Base-by-base conservation (phyloP, 2,888 invertebrate species). In the Pollenia labialis region DNA sequence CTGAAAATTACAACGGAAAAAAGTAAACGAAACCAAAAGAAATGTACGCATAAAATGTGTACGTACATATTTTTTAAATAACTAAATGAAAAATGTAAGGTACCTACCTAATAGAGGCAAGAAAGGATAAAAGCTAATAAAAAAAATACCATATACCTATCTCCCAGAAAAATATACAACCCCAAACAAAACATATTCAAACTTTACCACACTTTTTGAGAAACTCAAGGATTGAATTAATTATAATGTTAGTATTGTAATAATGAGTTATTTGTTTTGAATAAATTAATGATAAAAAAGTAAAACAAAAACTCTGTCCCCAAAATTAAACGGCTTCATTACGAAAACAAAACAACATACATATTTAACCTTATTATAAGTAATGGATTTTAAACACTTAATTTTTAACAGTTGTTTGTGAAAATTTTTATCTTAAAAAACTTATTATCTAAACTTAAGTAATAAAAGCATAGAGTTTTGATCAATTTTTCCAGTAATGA, bases 271-370 rank as follows among this genome's bases (percentile, higher is more conserved):
- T 44, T 82, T 75, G 58, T 79, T 40, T 69, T 87, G 69, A 66
- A 68, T 68, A 68, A 54, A 56, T 52, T 56, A 75, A 50, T 66
- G 12, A 42, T 44, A 76, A 56, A 52, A 62, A 10, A 44, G 14
- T 11, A 66, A 32, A 60, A 54, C 12, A 69, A 18, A 60, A 68
- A 68, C 46, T 85, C 80, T 82, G 79, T 85, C 79, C 58, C 74
- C n/a, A 52, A 86, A 82, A 56, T 66, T 75, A 64, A 85, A 81
- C 85, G 84, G 85, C 79, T 81, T 81, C 86, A 86, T 75, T 69
- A 54, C 46, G 40, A 32, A 79, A 72, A 83, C 32, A 46, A 85
- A 75, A 12, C 56, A 18, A 64, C n/a, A 44, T 71, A 62, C 40
- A 75, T 62, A 60, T 32, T 72, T 66, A 85, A 83, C 46, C 54